Evolutionary conservation across 2,888 invertebrate genomes (phyloP).

Genomic region (Oscheius sp.): DNA sequence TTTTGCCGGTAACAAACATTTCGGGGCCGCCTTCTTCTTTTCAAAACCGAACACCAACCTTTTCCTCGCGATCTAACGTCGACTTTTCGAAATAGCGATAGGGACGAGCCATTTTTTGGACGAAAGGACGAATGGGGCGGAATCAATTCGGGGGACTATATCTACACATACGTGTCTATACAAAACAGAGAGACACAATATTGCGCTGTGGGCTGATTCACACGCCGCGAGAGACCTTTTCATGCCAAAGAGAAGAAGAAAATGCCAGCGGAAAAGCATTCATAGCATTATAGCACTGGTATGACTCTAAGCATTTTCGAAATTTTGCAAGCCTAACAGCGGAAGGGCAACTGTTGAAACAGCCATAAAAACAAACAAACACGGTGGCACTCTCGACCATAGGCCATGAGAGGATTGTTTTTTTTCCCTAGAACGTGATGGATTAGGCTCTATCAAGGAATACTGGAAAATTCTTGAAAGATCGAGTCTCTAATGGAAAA

Average conservation of each 20-base stretch:
- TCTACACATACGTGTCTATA: background rate
- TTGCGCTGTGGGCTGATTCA: background rate
- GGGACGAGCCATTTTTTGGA: background rate
- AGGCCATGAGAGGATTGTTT: background rate
- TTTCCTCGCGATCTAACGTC: background rate
- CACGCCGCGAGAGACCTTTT: background rate
- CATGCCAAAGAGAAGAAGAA: background rate
- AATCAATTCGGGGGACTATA: background rate
- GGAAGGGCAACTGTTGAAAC: too few relatives aligned
- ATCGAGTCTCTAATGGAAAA: background rate
- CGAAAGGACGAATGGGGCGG: background rate
- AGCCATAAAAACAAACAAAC: background rate
- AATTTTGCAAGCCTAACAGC: too few relatives aligned
- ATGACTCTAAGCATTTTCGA: too few relatives aligned
- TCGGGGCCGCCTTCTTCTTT: background rate
- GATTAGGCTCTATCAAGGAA: background rate
- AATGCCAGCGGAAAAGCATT: background rate
- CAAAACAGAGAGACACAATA: background rate
- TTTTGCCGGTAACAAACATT: background rate
- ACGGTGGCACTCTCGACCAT: background rate
- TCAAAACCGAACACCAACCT: background rate
- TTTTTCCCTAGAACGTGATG: background rate
- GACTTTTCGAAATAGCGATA: slow-evolving; percentile 5
- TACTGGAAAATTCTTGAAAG: background rate
- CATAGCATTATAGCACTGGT: too few relatives aligned